Percentiles rank a stretch among this genome's conserved stretches.
Conservation (phyloP, 2,888 invertebrate species). For the Hyalella azteca region DNA sequence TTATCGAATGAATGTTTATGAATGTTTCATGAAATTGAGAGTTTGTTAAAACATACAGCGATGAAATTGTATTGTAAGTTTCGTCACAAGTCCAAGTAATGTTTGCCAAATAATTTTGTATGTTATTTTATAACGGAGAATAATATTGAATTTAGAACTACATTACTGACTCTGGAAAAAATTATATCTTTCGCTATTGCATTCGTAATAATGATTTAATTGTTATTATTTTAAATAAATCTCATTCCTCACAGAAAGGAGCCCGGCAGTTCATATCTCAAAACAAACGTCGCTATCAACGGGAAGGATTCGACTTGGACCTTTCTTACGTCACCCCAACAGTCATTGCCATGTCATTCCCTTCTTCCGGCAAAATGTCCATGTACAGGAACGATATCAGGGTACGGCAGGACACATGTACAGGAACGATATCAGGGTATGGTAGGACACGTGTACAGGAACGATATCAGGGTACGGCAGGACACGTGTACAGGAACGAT, state of each 20-base stretch:
- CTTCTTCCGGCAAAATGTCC: constrained; percentile 65
- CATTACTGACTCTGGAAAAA: too few species aligned
- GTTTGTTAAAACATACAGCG: too few species aligned
- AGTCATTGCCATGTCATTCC: constrained; percentile 67
- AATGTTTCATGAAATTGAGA: too few species aligned
- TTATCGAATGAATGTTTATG: too few species aligned
- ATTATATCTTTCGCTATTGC: too few species aligned
- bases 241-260: constrained; percentile 62
- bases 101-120: too few species aligned
- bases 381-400: constrained; percentile 66
- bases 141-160: too few species aligned
- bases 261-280: constrained; percentile 65
- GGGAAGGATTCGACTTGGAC: constrained; percentile 67
- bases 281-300: constrained; percentile 64
- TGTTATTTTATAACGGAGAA: too few species aligned
- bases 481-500: constrained; percentile 66
- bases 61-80: too few species aligned
- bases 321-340: constrained; percentile 66
- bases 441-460: constrained; percentile 64
- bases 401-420: constrained; percentile 64
- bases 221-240: too few species aligned
- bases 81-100: too few species aligned
- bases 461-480: constrained; percentile 64
- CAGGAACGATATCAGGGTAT: constrained; percentile 65
- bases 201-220: too few species aligned